Evolutionary conservation across 2,888 invertebrate genomes (phyloP).

Genomic region (Macrostomum cliftonense): DNA sequence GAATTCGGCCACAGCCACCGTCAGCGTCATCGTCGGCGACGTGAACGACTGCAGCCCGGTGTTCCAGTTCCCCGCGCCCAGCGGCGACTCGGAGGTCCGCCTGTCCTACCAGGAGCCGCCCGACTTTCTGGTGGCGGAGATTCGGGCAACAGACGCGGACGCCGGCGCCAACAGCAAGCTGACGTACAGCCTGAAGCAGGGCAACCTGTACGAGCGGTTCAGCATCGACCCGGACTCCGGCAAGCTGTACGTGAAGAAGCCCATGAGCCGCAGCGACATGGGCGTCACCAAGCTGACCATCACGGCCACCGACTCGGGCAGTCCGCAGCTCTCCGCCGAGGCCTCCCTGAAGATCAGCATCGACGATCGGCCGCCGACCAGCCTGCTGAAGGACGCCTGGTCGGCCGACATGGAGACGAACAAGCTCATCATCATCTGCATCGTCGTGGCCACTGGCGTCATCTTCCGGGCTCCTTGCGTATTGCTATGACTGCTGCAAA

Average conservation of each 20-base stretch:
- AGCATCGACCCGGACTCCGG: slow-evolving; percentile 1
- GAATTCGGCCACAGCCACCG: too few relatives aligned
- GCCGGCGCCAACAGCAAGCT: slow-evolving; percentile 1
- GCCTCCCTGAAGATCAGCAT: slow-evolving; percentile 2
- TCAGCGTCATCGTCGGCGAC: too few relatives aligned
- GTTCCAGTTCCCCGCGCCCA: too few relatives aligned
- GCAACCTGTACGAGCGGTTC: slow-evolving; percentile 5
- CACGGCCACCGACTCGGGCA: slow-evolving; percentile 2
- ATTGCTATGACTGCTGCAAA: slow-evolving; percentile 5
- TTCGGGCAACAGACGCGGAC: slow-evolving; percentile 4
- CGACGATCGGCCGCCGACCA: slow-evolving; percentile 2
- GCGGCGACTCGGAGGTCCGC: background rate
- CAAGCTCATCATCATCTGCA: slow-evolving; percentile 6
- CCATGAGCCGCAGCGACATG: background rate
- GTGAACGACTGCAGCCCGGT: too few relatives aligned
- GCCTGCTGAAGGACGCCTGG: background rate
- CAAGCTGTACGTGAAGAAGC: slow-evolving; percentile 1
- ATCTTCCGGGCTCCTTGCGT: slow-evolving; percentile 4
- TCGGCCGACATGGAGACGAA: slow-evolving; percentile 3
- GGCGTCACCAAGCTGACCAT: slow-evolving; percentile 4
- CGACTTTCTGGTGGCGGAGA: background rate
- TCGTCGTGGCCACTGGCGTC: slow-evolving; percentile 4
- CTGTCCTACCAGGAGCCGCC: slow-evolving; percentile 5
- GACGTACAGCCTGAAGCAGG: background rate
- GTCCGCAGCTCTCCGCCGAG: background rate